These are phyloP conservation scores for Drosophila birchii DNA, from an alignment of 2,888 invertebrate species.

Conservation along the genomic window DNA sequence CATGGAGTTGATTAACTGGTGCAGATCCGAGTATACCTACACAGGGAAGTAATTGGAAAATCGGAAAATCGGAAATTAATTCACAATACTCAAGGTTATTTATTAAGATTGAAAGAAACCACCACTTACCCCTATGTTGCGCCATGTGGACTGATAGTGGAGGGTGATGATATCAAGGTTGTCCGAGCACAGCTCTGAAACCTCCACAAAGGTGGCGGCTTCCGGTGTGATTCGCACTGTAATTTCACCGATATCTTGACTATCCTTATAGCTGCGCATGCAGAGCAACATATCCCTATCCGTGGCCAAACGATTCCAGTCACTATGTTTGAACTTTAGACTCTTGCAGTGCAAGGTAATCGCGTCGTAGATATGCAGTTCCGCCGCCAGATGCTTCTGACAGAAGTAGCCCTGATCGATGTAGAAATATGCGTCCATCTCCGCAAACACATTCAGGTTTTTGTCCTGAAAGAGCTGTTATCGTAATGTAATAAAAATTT, in stretches of 20 bases:
- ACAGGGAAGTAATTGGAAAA: neutral
- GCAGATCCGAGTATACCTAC: conserved; percentile 72
- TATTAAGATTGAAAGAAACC: neutral
- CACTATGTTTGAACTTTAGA: conserved; percentile 69
- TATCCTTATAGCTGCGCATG: conserved; percentile 61
- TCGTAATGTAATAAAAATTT: neutral
- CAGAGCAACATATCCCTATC: conserved; percentile 75
- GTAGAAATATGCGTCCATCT: conserved; percentile 80
- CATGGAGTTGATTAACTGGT: conserved; percentile 76
- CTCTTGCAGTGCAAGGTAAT: conserved; percentile 72
- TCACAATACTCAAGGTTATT: too few species aligned
- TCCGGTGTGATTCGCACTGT: conserved; percentile 78
- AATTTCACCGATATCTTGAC: conserved; percentile 54
- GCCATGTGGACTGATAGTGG: conserved; percentile 74
- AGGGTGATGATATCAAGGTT: conserved; percentile 63
- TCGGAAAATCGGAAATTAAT: too few species aligned
- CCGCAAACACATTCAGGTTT: conserved; percentile 81
- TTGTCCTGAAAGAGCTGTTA: conserved; percentile 68
- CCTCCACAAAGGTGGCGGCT: conserved; percentile 76
- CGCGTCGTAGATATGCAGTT: conserved; percentile 78
- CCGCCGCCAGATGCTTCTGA: conserved; percentile 78
- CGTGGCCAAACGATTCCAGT: conserved; percentile 81
- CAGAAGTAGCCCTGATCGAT: conserved; percentile 81
- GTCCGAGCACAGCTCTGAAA: conserved; percentile 75
- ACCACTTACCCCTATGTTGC: conserved; percentile 76